A percentile compares a stretch with the other conserved stretches of the same genome.
Evolutionary conservation across 1,140 invertebrate genomes (phyloP).

Genomic region (Steinernema feltiae): DNA sequence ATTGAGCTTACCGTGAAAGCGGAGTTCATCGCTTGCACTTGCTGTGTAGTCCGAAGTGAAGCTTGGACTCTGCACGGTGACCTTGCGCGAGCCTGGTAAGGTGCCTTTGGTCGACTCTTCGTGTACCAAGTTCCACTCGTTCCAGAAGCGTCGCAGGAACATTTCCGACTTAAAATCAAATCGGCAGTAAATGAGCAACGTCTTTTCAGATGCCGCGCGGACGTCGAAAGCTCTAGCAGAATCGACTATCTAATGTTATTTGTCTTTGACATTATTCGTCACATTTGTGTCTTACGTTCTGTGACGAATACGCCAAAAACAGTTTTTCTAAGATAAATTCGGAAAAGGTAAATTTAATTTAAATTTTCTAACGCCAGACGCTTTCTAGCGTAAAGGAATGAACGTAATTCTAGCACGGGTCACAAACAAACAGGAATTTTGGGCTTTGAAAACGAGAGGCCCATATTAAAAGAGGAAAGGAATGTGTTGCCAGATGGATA

Average conservation of each 20-base stretch:
- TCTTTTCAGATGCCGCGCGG: conserved; percentile 8
- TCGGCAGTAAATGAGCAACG: neutral
- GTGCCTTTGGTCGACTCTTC: conserved; percentile 8
- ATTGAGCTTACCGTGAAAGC: neutral
- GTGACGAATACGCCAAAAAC: neutral
- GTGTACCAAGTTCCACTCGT: conserved; percentile 37
- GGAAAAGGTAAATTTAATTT: neutral
- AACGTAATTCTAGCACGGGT: neutral
- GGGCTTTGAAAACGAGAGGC: neutral
- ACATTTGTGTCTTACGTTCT: neutral
- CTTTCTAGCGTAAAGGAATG: neutral
- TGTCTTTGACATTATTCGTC: neutral
- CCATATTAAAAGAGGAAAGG: neutral
- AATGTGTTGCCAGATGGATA: neutral
- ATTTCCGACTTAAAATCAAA: conserved; percentile 22
- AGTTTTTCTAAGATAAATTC: neutral
- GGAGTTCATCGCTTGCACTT: neutral
- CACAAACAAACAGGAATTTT: neutral
- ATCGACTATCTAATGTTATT: neutral
- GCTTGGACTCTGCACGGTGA: conserved; percentile 7
- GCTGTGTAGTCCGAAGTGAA: conserved; percentile 10
- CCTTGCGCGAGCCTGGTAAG: neutral
- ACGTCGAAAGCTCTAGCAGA: neutral
- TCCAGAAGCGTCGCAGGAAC: conserved; percentile 44
- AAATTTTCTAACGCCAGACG: neutral